A percentile compares a stretch with the other conserved stretches of the same genome.
phyloP scores from a whole-genome alignment of 2,113 vertebrate species.

The Rhabdomys dilectus region DNA sequence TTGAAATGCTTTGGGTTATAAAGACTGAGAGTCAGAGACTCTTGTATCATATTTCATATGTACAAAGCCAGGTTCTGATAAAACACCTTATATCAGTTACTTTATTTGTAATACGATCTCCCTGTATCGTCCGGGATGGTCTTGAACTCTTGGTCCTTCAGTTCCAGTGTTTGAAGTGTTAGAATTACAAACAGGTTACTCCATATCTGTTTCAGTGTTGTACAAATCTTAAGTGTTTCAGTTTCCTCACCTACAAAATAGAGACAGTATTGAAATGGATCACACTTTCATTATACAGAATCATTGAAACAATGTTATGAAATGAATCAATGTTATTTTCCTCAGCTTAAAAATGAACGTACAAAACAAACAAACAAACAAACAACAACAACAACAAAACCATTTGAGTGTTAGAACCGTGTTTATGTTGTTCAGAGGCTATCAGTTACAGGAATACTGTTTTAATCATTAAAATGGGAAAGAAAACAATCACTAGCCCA shows the following conservation, averaged over 20 bases:
- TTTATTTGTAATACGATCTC: not conserved
- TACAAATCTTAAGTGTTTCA: not conserved
- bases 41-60: not conserved
- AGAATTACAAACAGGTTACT: not conserved
- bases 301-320: not conserved
- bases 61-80: not conserved
- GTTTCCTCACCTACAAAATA: not conserved
- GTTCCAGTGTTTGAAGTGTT: not conserved
- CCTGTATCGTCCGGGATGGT: no score
- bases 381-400: no score
- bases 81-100: not conserved
- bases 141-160: not conserved
- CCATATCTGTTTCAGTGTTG: not conserved
- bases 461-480: not conserved
- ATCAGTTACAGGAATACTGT: not conserved
- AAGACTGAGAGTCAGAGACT: not conserved
- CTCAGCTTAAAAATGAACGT: not conserved
- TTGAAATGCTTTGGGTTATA: not conserved
- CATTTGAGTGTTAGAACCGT: not conserved
- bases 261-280: not conserved
- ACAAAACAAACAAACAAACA: constrained; percentile 9
- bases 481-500: not conserved
- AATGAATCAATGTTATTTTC: not conserved
- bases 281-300: not conserved
- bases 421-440: not conserved